Conservation (phyloP, 2,797 vertebrate species). For the Vultur gryphus region DNA sequence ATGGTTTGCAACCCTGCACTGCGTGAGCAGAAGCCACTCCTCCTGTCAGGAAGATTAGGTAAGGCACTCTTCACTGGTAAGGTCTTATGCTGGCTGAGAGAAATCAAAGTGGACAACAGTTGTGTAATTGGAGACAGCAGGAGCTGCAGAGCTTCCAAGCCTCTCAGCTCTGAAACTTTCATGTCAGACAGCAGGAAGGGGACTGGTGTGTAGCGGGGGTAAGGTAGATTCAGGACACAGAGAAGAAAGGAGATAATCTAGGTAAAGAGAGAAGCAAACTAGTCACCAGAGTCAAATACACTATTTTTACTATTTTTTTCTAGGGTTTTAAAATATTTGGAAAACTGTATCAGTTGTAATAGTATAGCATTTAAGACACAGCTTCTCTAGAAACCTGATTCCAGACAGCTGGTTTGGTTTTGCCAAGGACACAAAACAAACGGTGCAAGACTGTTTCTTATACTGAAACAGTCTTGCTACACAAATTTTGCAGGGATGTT, state of each 20-base stretch:
- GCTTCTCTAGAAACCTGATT: background rate
- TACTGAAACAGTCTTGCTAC: background rate
- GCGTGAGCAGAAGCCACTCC: rapidly evolving
- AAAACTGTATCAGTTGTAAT: background rate
- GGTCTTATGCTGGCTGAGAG: background rate
- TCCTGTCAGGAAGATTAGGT: background rate
- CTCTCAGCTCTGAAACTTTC: no score
- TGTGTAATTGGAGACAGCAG: background rate
- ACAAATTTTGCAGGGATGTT: background rate
- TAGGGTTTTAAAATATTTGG: background rate
- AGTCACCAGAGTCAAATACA: background rate
- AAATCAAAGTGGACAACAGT: background rate
- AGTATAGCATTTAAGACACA: rapidly evolving
- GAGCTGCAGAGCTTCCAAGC: background rate
- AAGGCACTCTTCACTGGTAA: background rate
- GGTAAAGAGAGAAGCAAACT: background rate
- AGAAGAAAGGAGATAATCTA: background rate
- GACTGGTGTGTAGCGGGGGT: rapidly evolving
- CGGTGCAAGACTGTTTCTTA: background rate
- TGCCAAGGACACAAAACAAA: background rate
- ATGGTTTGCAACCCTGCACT: rapidly evolving
- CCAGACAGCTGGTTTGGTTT: background rate
- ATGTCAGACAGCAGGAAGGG: background rate
- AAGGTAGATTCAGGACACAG: background rate
- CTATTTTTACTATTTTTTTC: background rate